These are phyloP conservation scores for Malurus alboscapulatus DNA, from an alignment of 2,113 vertebrate species.

Conservation along the genomic window DNA sequence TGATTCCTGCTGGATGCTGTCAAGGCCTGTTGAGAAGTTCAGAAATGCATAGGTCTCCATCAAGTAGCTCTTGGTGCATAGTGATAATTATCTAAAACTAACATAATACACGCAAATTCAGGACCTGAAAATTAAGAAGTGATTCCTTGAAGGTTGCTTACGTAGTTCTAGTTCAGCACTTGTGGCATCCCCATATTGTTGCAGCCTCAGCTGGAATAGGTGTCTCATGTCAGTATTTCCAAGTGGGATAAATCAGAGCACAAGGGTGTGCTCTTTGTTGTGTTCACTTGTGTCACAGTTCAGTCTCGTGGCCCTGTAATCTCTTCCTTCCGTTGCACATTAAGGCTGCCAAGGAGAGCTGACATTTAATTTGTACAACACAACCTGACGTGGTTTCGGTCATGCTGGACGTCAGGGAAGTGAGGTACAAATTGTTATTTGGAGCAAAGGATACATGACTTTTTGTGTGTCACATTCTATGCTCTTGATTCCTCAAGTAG, in stretches of 20 bases:
- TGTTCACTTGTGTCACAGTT: not conserved
- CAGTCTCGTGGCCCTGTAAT: not conserved
- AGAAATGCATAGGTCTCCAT: not conserved
- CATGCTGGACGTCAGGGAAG: not conserved
- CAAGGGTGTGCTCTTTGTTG: not conserved
- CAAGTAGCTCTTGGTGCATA: not conserved
- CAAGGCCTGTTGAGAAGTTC: not conserved
- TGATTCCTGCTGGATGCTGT: not conserved
- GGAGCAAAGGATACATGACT: not conserved
- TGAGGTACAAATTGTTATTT: not conserved
- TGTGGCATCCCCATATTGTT: not conserved
- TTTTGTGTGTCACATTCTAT: not conserved
- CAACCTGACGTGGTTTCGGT: not conserved
- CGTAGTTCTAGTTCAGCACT: accelerated
- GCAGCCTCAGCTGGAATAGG: not conserved
- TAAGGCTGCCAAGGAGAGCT: not conserved
- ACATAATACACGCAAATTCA: not conserved
- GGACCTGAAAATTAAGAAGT: not conserved
- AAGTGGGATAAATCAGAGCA: not conserved
- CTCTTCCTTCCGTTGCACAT: not conserved
- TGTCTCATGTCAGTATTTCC: not conserved
- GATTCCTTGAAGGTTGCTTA: accelerated
- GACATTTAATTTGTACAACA: not conserved
- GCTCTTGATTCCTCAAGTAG: not conserved
- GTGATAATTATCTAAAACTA: not conserved